Evolutionary conservation across 2,797 vertebrate genomes (phyloP), one percentile per base, ranked within the genome.

Genomic region (Apogon talboti): DNA sequence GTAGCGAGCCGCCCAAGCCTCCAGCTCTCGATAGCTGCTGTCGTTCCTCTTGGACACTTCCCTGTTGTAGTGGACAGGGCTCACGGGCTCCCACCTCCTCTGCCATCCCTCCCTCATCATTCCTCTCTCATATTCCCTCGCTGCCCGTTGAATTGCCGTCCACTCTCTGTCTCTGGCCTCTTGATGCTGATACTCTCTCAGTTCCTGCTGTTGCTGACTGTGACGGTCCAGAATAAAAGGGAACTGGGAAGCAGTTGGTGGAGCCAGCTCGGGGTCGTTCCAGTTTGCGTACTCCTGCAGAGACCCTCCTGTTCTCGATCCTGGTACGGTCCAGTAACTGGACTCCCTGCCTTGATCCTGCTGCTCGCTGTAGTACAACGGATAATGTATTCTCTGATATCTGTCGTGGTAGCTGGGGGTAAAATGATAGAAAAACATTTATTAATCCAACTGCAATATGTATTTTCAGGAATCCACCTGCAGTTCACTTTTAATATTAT

Each of bases 1-100:
- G 38, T 93, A 93, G 47, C 88, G 87, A 6, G 88, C 74, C 1
- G 87, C 91, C 92, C 91, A 91, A 16, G 91, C 90, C 81, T 92
- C 90, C 60, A 93, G 59, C 76, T 94, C 91, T 50, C 83, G 67
- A 45, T 90, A 88, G 78, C 88, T 92, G 78, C 79, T 90, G 76
- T 87, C 65, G 4, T 67, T 85, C 71, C 79, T 91, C 58, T 85
- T 91, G 0, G 81, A 69, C 48, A 65, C 52, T 1, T 88, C 91
- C 52, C 76, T 77, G 81, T 76, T 87, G 78, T 82, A 84, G 40
- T 16, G 66, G 9, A 69, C 70, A 1, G 89, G 79, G 49, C 53
- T 77, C 40, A 68, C 48, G 13, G 78, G 54, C 69, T 91, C 91
- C 88, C 84, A 90, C 47, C 79, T 84, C 58, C 81, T 88, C 51